These are phyloP conservation scores for Chlamydotis undulata DNA, from an alignment of 2,113 vertebrate genomes.

Conservation along the genomic window DNA sequence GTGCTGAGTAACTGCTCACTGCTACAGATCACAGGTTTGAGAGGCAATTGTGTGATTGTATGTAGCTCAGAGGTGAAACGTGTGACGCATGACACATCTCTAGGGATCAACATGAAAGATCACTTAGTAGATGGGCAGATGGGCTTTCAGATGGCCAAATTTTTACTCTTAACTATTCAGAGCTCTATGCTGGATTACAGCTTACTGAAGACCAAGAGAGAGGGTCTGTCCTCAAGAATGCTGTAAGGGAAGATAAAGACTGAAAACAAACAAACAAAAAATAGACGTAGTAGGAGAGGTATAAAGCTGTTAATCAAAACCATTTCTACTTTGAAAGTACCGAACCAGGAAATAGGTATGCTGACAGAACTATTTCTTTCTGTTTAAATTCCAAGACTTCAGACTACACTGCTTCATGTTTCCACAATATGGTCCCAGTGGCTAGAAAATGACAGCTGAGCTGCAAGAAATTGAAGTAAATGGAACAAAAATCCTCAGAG, in stretches of 20 bases:
- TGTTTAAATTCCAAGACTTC: background rate
- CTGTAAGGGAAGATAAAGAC: background rate
- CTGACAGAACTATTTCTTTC: background rate
- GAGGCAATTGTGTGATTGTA: rapidly evolving
- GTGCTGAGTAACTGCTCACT: background rate
- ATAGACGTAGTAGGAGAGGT: background rate
- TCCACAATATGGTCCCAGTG: background rate
- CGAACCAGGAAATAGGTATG: background rate
- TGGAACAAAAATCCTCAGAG: background rate
- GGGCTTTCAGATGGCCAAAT: background rate
- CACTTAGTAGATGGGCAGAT: background rate
- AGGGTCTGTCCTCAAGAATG: background rate
- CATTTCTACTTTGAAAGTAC: background rate
- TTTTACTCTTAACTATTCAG: background rate
- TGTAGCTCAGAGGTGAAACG: background rate
- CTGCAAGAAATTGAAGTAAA: background rate
- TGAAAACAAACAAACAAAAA: background rate
- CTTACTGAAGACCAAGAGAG: background rate
- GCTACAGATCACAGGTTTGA: background rate
- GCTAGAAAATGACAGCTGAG: background rate
- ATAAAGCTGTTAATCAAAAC: background rate
- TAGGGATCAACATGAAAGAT: background rate
- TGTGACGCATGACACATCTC: rapidly evolving
- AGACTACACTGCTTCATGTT: background rate
- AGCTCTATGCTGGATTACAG: background rate